A percentile compares a stretch with the other conserved stretches of the same genome.
phyloP scores from a whole-genome alignment of 1,140 invertebrate species.

The Lepidurus couesii region DNA sequence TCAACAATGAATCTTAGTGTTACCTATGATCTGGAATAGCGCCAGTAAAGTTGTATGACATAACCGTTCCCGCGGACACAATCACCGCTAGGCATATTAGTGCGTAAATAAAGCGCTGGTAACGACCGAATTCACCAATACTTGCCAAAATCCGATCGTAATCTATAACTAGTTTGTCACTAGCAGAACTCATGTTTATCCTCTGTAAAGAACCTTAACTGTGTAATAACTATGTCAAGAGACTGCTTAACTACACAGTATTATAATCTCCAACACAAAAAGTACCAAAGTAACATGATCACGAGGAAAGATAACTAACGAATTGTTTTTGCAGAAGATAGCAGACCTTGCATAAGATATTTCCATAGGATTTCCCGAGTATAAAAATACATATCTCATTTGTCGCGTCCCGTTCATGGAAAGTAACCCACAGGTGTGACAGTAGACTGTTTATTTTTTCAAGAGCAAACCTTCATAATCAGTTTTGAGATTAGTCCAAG shows the following conservation, averaged over 20 bases:
- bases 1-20: not conserved
- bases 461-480: not conserved
- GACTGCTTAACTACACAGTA: not conserved
- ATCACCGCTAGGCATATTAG: constrained; percentile 26
- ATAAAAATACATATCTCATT: too few species aligned
- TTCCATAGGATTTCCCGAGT: too few species aligned
- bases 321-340: not conserved
- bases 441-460: not conserved
- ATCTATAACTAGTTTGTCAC: not conserved
- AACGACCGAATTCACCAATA: constrained; percentile 24
- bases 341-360: not conserved
- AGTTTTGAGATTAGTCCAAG: not conserved
- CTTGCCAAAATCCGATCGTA: constrained; percentile 25
- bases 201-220: too few species aligned
- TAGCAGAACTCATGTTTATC: not conserved
- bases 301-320: not conserved
- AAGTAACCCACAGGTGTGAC: too few species aligned
- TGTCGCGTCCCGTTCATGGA: too few species aligned
- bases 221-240: not conserved
- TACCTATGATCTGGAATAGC: constrained; percentile 31
- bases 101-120: constrained; percentile 23
- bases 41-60: constrained; percentile 31
- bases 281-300: not conserved
- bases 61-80: constrained; percentile 16
- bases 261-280: not conserved